phyloP scores from a whole-genome alignment of 2,888 invertebrate genomes.

The Lasioglossum malachurum region DNA sequence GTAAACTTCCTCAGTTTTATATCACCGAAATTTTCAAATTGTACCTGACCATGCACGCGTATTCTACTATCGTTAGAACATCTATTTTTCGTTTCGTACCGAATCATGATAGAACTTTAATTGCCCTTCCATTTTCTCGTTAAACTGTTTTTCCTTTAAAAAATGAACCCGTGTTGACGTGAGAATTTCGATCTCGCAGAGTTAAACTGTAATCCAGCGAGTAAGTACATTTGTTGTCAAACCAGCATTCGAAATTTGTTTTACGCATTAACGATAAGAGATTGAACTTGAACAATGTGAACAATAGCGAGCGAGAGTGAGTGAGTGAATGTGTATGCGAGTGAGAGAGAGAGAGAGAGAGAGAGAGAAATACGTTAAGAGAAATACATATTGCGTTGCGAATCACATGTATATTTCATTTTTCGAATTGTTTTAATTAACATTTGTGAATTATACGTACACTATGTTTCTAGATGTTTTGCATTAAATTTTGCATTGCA shows the following conservation, averaged over 20 bases:
- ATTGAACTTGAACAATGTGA: background rate
- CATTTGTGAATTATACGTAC: background rate
- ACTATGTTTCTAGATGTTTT: background rate
- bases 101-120: background rate
- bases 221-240: background rate
- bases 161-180: background rate
- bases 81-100: constrained; percentile 4
- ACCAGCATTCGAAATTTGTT: background rate
- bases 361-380: background rate
- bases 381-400: background rate
- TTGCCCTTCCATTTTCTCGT: background rate
- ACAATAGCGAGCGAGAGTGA: background rate
- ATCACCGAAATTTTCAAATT: constrained; percentile 41
- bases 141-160: background rate
- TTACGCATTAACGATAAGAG: background rate
- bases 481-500: constrained; percentile 6
- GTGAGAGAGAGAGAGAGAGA: background rate
- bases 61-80: constrained; percentile 13
- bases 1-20: constrained; percentile 67
- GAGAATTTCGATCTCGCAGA: background rate
- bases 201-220: background rate
- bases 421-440: background rate
- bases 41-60: constrained; percentile 36
- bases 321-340: background rate
- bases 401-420: constrained; percentile 9